Base-by-base conservation (phyloP, 2,797 vertebrate species). In the Myotis findleyi region DNA sequence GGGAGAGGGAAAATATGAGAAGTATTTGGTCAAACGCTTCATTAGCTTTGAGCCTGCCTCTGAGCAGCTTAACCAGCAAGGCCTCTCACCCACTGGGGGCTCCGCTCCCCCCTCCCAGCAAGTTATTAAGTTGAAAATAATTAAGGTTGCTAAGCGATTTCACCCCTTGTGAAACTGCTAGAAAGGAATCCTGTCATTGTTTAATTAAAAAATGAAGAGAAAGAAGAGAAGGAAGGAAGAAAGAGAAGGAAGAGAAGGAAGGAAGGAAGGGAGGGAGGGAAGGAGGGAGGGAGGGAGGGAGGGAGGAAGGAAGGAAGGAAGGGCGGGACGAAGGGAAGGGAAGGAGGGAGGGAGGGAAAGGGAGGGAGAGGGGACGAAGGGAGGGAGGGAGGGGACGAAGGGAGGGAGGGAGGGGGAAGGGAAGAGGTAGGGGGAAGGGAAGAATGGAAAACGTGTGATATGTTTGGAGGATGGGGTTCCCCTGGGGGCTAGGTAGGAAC, bases 81-180 rank as follows among this genome's bases (percentile, higher is more conserved):
- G 73, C 69, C 23, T 62, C 80, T 80, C 71, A 38, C 87, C 73
- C 82, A 69, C 84, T 23, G 79, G 68, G 90, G 76, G 38, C 51
- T 12, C 4, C 0, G 68, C 75, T 16, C 80, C 77, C 49, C 55
- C 6, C 2, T 69, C 91, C 93, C 68, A 25, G 57, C 87, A 87
- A 55, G 87, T 77, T 81, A 96, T 92, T 96, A 96, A 95, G 94
- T 96, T 81, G 91, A 95, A 97, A 96, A 96, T 96, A 88, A 97
- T 97, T 92, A 96, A 96, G 96, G 97, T 97, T 97, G 96, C 96
- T 96, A 97, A 96, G 97, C 81, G 92, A 96, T 83, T 95, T 87
- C 76, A 84, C 88, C 87, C 80, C 94, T 64, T 62, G 91, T 71
- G 90, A 75, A 92, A 76, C 80, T 3, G 21, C 83, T 59, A 84